Evolutionary conservation across 2,888 invertebrate species (phyloP), one percentile per base, ranked within the genome.

Genomic region (Drosophila flavopinicola): DNA sequence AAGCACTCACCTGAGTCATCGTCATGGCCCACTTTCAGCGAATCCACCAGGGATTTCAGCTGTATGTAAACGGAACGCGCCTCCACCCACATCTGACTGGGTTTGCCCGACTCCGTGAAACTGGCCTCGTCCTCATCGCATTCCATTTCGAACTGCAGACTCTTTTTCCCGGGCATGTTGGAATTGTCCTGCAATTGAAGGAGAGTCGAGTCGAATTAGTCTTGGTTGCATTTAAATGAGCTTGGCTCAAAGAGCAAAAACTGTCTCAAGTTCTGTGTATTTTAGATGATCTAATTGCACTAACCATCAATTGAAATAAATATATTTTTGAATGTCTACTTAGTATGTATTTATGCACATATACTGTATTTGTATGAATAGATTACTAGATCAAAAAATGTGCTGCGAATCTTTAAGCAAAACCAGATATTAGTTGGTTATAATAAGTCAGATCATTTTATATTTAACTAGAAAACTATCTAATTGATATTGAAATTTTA

Each of bases 101-200:
- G 73, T 88, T 90, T 86, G 80, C 89, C 90, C 25, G 84, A 83
- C 88, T 88, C 90, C 9, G 92, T 91, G 42, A 89, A 90, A 48
- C 91, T 92, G 6, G 91, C 91, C 41, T 93, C 92, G n/a, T 93
- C 94, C 63, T 95, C 95, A 76, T 94, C 94, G 47, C 95, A 94
- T 90, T 97, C 97, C 94, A 98, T 96, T 93, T 98, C 98, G 73
- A 96, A 96, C 88, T 96, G 96, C 60, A 98, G 93, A 17, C 97
- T 97, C 89, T 92, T 88, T 88, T 92, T 85, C 76, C 92, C 89
- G 75, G 88, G 82, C 54, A 85, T 82, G 51, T 76, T 89, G 3
- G 89, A 89, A 58, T 88, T 90, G 56, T 90, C 90, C 89, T 89
- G 44, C 10, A 29, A 33, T 30, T 47, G 35, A 29, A 30, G 17